These are phyloP conservation scores for Sebastes reedi DNA, from an alignment of 2,797 vertebrate species.

Conservation along the genomic window DNA sequence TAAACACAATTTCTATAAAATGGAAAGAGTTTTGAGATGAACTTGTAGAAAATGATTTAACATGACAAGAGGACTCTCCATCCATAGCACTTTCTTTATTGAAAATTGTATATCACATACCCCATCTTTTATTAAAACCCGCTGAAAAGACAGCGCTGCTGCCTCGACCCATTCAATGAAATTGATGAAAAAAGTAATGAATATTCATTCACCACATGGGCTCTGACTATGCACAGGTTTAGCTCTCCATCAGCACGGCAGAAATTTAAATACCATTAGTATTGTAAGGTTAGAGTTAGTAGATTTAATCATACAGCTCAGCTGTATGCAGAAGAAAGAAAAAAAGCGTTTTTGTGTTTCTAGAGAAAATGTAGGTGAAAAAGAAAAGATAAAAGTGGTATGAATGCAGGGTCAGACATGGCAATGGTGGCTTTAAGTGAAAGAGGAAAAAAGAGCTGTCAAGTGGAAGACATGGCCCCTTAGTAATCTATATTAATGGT, in stretches of 20 bases:
- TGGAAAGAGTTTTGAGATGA: background rate
- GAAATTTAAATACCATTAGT: slow-evolving; percentile 54
- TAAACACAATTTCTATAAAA: background rate
- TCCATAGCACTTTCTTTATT: slow-evolving; percentile 12
- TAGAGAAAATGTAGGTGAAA: slow-evolving; percentile 19
- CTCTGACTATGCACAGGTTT: slow-evolving; percentile 42
- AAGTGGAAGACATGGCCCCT: slow-evolving; percentile 57
- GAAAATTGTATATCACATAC: slow-evolving; percentile 17
- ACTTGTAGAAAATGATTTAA: background rate
- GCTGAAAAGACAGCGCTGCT: slow-evolving; percentile 35
- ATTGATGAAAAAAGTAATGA: slow-evolving; percentile 53
- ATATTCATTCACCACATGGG: slow-evolving; percentile 68
- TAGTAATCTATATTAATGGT: slow-evolving; percentile 75
- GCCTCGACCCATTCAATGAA: slow-evolving; percentile 26
- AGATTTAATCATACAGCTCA: slow-evolving; percentile 55
- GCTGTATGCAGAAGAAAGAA: slow-evolving; percentile 2
- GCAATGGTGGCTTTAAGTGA: slow-evolving; percentile 49
- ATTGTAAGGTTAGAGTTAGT: slow-evolving; percentile 55
- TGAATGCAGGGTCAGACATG: slow-evolving; percentile 18
- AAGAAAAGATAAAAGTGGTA: slow-evolving; percentile 5
- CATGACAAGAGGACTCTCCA: background rate
- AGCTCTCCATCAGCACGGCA: slow-evolving; percentile 45
- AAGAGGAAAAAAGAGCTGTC: slow-evolving; percentile 60
- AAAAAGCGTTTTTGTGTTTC: slow-evolving; percentile 21
- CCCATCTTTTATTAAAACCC: slow-evolving; percentile 49